Conservation (phyloP, 2,797 vertebrate species). For the Trematomus bernacchii region DNA sequence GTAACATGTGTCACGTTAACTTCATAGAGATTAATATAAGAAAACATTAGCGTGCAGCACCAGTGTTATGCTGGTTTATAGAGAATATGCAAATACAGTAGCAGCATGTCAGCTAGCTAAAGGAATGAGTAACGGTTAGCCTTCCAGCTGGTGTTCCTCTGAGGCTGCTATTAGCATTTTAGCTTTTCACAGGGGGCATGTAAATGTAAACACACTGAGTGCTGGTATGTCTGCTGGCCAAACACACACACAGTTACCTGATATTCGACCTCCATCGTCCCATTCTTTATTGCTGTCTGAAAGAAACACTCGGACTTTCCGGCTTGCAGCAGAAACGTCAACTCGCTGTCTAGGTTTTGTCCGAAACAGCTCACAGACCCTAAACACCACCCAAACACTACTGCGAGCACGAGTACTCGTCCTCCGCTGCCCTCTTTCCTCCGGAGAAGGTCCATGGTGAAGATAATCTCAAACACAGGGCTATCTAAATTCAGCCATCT, state of each 20-base stretch:
- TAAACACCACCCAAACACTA: constrained; percentile 43
- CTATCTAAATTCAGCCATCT: constrained; percentile 71
- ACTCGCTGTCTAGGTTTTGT: constrained; percentile 88
- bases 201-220: neutral
- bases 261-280: constrained; percentile 91
- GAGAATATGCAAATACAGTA: neutral
- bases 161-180: neutral
- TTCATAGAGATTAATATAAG: too few species aligned
- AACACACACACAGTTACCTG: constrained; percentile 83
- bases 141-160: neutral
- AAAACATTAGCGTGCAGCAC: neutral
- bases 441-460: constrained; percentile 53
- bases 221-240: neutral
- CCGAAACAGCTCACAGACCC: constrained; percentile 58
- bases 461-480: constrained; percentile 24
- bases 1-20: too few species aligned
- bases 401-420: constrained; percentile 7
- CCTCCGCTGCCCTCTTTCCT: neutral
- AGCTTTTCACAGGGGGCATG: neutral
- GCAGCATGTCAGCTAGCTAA: constrained; percentile 28
- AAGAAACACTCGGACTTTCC: constrained; percentile 92
- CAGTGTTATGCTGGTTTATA: neutral
- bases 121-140: neutral
- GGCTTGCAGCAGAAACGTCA: constrained; percentile 91
- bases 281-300: constrained; percentile 86